Evolutionary conservation across 1,140 invertebrate species (phyloP), one percentile per base, ranked within the genome.

Genomic region (Schmidtea mediterranea): DNA sequence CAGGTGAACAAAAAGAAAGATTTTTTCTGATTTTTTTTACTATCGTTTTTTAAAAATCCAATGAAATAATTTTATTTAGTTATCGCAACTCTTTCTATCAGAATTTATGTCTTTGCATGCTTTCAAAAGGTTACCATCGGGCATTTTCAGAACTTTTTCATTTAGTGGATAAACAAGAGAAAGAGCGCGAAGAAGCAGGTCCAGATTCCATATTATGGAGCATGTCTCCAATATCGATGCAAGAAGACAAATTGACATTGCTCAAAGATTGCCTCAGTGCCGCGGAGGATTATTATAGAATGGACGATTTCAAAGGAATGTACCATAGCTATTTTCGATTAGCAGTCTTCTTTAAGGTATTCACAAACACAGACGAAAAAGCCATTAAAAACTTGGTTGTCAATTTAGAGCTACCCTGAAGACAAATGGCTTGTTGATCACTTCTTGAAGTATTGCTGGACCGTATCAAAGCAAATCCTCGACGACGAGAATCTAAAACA

Each of bases 351-450:
- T 46, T 46, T 24, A 46, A n/a, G 8, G 22, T 46, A 15, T 5
- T 46, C 5, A 46, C 3, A 19, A n/a, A 19, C 5, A 6, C 5
- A 19, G 2, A 3, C 8, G n/a, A 3, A 3, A 22, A n/a, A 15
- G 8, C 8, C 6, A 18, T 46, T 46, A 2, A 21, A 22, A 3
- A 43, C 18, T 9, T 12, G 9, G n/a, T 3, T 9, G 6, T 46
- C 8, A 26, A 49, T 36, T 12, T 15, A 15, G 23, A 36, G 9
- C 19, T 51, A 43, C 24, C 32, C 55, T 26, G 49, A 49, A 9
- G 61, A 65, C 51, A 63, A 62, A 51, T 65, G 63, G 63, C 51
- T 65, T 24, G 49, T 57, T 32, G 63, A 65, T 51, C 60, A 64
- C 52, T 64, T 64, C 50, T 63, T 60, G 46, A 49, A 53, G 5